phyloP scores from a whole-genome alignment of 1,140 invertebrate species.

The Phthorimaea operculella region DNA sequence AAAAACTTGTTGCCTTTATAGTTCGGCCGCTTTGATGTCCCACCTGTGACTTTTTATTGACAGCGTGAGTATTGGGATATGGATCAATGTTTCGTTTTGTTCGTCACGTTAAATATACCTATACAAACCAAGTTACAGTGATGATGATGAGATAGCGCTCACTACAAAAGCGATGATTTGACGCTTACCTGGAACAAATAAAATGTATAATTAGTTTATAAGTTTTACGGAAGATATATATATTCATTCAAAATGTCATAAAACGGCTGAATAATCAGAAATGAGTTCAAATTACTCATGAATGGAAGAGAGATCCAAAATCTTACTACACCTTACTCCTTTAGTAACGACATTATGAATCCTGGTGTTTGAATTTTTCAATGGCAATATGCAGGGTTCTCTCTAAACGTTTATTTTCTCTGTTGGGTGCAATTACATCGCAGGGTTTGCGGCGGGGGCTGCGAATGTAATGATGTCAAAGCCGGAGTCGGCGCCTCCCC shows the following conservation, averaged over 20 bases:
- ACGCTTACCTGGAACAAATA: not conserved
- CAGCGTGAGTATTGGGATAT: not conserved
- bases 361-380: too few species aligned
- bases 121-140: not conserved
- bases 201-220: too few species aligned
- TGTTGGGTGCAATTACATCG: constrained; percentile 1
- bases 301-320: too few species aligned
- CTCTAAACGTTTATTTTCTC: too few species aligned
- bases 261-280: too few species aligned
- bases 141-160: too few species aligned
- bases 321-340: too few species aligned
- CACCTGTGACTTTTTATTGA: constrained; percentile 13
- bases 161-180: not conserved
- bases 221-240: too few species aligned
- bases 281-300: too few species aligned
- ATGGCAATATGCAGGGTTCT: too few species aligned
- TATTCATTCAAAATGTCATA: too few species aligned
- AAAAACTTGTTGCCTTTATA: constrained; percentile 9
- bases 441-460: not conserved
- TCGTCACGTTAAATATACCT: not conserved
- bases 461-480: constrained; percentile 55
- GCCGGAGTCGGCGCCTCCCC: constrained; percentile 23
- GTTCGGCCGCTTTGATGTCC: constrained; percentile 16
- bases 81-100: not conserved
- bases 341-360: too few species aligned